phyloP scores from a whole-genome alignment of 2,113 vertebrate species.

The Lipotes vexillifer region DNA sequence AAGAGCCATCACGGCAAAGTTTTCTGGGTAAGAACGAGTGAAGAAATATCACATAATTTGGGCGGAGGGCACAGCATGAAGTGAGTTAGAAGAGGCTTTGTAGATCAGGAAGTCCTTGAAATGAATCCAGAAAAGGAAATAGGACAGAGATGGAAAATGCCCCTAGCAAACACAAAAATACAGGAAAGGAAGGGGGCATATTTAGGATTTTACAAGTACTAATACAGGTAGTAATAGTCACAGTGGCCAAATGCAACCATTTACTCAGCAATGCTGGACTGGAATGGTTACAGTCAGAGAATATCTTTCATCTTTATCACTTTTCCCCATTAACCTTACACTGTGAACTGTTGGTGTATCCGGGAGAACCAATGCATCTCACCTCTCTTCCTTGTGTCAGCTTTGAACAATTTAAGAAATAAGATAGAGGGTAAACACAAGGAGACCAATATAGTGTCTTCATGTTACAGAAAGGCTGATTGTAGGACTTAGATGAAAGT shows the following conservation, averaged over 20 bases:
- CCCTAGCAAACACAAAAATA: background rate
- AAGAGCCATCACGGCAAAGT: background rate
- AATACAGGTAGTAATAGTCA: background rate
- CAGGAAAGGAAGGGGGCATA: background rate
- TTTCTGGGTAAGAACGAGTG: background rate
- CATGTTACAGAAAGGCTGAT: background rate
- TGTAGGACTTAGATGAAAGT: background rate
- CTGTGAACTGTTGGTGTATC: background rate
- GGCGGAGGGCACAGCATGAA: background rate
- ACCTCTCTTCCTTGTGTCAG: background rate
- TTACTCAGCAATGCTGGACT: background rate
- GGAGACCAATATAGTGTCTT: background rate
- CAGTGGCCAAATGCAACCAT: no score
- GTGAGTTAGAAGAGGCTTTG: background rate
- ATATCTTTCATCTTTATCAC: background rate
- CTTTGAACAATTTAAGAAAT: background rate
- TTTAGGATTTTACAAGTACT: no score
- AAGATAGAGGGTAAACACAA: background rate
- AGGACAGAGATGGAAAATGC: background rate
- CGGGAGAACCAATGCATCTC: fast-evolving
- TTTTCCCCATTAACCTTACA: background rate
- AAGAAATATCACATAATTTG: no score
- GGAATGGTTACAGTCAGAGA: background rate
- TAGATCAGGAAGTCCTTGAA: background rate
- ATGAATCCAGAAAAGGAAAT: background rate